Base-by-base conservation (phyloP, 2,888 invertebrate genomes). In the Sesia bembeciformis region DNA sequence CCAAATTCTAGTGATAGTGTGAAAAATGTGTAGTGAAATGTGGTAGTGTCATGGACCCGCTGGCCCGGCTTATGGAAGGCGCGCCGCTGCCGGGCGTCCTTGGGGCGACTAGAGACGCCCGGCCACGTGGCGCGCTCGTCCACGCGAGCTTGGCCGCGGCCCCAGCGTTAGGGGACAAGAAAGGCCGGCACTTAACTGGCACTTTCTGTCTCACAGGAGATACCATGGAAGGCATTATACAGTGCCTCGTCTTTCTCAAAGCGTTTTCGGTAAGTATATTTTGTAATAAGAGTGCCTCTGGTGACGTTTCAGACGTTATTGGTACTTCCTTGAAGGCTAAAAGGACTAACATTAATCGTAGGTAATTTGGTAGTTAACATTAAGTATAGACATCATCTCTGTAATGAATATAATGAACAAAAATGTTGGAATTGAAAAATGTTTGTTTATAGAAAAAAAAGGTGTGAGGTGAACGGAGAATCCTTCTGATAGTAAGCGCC, bases 221-320 rank as follows among this genome's bases (percentile, higher is more conserved):
- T 85, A 96, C 96, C 58, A 96, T 97, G 96, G 96, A 97, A 78
- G 96, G 96, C 67, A 96, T 97, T 76, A 96, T 97, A 77, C 96
- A 97, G 90, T 96, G 96, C 81, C 92, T 97, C 72, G 97, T 97
- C 70, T 96, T 96, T 90, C 93, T 96, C 76, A 97, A 96, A 86
- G 96, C 96, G 49, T 96, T 96, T 82, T 96, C 96, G 95, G 97
- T 97, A 91, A 94, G 96, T 91, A 43, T 8, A 8, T 43, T 43
- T 46, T 23, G 1, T 5, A 46, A n/a, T 43, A 23, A 2, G 1
- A 23, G 23, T 23, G 23, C 23, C 23, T 1, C 4, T 23, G 46
- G 4, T 46, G 46, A 46, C 46, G n/a, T 8, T 46, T 46, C 8
- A 46, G n/a, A n/a, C n/a, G n/a, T n/a, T n/a, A n/a, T n/a, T n/a